These are phyloP conservation scores for Thaumatotibia leucotreta DNA, from an alignment of 1,140 invertebrate genomes.

Conservation along the genomic window DNA sequence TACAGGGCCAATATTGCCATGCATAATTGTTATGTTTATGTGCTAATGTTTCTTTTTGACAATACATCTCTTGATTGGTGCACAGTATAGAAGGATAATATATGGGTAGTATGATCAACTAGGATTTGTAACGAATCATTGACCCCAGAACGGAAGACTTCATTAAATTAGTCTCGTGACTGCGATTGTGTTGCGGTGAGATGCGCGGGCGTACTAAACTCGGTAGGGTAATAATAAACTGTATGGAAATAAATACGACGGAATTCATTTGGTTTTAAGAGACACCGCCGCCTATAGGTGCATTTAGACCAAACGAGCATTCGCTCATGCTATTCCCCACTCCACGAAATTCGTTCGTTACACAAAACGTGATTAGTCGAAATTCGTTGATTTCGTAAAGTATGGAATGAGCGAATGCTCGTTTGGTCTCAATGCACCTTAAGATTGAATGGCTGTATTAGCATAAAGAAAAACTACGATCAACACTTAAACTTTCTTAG, in stretches of 20 bases:
- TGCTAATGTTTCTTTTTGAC: no score
- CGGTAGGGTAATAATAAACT: not conserved
- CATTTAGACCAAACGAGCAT: no score
- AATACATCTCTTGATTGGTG: no score
- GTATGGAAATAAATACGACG: not conserved
- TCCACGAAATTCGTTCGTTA: no score
- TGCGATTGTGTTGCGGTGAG: not conserved
- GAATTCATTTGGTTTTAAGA: not conserved
- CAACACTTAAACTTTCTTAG: not conserved
- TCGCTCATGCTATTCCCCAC: no score
- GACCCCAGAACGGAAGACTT: conserved; percentile 8
- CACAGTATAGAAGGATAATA: not conserved
- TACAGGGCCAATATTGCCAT: no score
- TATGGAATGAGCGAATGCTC: no score
- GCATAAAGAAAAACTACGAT: not conserved
- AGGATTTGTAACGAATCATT: not conserved
- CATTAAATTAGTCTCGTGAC: conserved; percentile 8
- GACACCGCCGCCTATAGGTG: no score
- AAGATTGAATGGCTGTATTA: not conserved
- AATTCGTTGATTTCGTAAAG: no score
- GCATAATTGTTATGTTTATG: no score
- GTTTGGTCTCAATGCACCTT: not conserved
- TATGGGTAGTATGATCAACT: not conserved
- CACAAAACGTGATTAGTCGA: no score
- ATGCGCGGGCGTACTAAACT: not conserved